Evolutionary conservation across 1,140 invertebrate species (phyloP).

Genomic region (Polypedilum pembai): DNA sequence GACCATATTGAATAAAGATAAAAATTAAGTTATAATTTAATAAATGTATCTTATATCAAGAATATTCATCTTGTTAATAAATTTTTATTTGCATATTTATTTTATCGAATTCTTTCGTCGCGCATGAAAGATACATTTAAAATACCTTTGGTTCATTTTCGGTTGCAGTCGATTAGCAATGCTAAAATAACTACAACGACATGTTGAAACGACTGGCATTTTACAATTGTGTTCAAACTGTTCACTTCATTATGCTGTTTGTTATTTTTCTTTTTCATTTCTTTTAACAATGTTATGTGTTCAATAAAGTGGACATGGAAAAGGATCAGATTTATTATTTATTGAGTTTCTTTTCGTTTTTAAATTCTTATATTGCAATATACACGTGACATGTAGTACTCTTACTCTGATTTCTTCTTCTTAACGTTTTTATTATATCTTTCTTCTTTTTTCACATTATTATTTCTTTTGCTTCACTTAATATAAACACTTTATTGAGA

Average conservation of each 20-base stretch:
- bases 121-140: neutral
- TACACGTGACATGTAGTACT: constrained; percentile 20
- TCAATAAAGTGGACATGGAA: constrained; percentile 26
- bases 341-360: constrained; percentile 1
- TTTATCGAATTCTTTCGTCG: neutral
- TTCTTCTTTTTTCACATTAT: neutral
- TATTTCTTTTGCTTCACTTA: too few species aligned
- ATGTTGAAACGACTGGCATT: constrained; percentile 16
- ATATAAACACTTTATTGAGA: too few species aligned
- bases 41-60: neutral
- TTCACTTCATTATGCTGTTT: constrained; percentile 18
- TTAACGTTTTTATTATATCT: neutral
- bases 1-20: too few species aligned
- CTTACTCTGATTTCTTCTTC: neutral
- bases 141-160: constrained; percentile 8
- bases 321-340: constrained; percentile 28
- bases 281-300: neutral
- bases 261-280: neutral
- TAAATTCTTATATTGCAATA: neutral
- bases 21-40: constrained; percentile 11
- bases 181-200: neutral
- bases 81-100: neutral
- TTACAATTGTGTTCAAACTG: constrained; percentile 13
- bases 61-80: constrained; percentile 26
- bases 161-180: constrained; percentile 21